Conservation (phyloP, 2,113 vertebrate species). For the Chaetodon trifascialis region DNA sequence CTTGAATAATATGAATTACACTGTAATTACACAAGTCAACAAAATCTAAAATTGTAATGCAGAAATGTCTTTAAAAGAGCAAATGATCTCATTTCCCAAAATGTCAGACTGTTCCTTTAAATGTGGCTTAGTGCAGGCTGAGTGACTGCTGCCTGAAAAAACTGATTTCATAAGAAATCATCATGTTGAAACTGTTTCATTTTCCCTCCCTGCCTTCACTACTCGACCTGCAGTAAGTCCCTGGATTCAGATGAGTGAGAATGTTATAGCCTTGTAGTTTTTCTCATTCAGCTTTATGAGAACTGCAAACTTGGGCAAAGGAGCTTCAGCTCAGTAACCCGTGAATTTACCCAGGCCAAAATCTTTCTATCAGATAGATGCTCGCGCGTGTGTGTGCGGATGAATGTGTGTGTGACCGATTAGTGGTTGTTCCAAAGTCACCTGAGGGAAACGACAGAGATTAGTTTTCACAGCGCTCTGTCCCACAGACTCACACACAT, state of each 20-base stretch:
- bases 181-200: neutral
- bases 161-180: neutral
- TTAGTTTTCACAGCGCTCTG: conserved; percentile 52
- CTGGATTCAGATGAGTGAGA: neutral
- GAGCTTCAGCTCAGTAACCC: conserved; percentile 27
- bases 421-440: conserved; percentile 61
- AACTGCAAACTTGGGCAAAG: conserved; percentile 16
- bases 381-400: neutral
- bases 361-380: conserved; percentile 24
- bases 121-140: neutral
- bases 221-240: neutral
- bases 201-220: neutral
- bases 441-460: conserved; percentile 62
- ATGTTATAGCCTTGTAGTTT: conserved; percentile 14
- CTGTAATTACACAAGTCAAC: no score
- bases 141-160: neutral
- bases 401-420: conserved; percentile 41
- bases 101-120: neutral
- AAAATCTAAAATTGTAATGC: no score
- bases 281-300: conserved; percentile 17
- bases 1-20: no score
- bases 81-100: no score
- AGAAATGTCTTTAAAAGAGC: no score
- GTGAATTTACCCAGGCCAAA: conserved; percentile 19
- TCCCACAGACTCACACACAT: conserved; percentile 24